phyloP scores from a whole-genome alignment of 2,113 vertebrate genomes.

The Salminus brasiliensis region DNA sequence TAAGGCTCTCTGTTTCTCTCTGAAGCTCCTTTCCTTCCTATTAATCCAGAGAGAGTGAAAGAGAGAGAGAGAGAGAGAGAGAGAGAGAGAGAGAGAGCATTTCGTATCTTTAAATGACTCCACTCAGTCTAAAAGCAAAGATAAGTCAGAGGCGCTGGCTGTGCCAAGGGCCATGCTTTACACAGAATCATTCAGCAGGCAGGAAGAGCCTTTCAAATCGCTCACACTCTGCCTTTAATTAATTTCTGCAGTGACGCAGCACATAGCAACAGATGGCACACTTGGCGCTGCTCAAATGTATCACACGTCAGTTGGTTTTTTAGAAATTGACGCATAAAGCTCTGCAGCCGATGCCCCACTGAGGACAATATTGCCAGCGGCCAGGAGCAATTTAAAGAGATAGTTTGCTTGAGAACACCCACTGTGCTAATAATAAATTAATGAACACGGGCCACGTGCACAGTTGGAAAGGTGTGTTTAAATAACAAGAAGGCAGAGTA shows the following conservation, averaged over 20 bases:
- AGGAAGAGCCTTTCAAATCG: slow-evolving; percentile 28
- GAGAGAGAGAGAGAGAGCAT: not conserved
- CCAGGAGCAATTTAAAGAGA: not conserved
- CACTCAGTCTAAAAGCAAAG: slow-evolving; percentile 30
- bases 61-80: not conserved
- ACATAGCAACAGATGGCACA: slow-evolving; percentile 50
- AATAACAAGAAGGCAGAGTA: not conserved
- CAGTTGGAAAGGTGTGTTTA: not conserved
- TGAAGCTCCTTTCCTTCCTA: slow-evolving; percentile 11
- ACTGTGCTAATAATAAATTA: not conserved
- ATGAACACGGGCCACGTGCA: not conserved
- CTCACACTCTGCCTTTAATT: slow-evolving; percentile 36
- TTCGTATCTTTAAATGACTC: slow-evolving; percentile 18
- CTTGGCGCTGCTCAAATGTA: slow-evolving; percentile 32
- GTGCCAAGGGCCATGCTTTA: slow-evolving; percentile 4
- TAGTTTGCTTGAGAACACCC: not conserved
- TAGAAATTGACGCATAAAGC: slow-evolving; percentile 39
- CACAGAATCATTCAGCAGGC: slow-evolving; percentile 26
- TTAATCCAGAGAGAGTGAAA: slow-evolving; percentile 21
- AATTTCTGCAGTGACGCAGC: slow-evolving; percentile 45
- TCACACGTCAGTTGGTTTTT: slow-evolving; percentile 2
- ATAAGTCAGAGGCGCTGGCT: slow-evolving; percentile 8
- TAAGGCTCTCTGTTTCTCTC: slow-evolving; percentile 33
- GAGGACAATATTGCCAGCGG: not conserved
- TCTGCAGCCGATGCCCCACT: slow-evolving; percentile 4